Evolutionary conservation across 1,140 invertebrate species (phyloP).

Genomic region (Drosophila insularis): DNA sequence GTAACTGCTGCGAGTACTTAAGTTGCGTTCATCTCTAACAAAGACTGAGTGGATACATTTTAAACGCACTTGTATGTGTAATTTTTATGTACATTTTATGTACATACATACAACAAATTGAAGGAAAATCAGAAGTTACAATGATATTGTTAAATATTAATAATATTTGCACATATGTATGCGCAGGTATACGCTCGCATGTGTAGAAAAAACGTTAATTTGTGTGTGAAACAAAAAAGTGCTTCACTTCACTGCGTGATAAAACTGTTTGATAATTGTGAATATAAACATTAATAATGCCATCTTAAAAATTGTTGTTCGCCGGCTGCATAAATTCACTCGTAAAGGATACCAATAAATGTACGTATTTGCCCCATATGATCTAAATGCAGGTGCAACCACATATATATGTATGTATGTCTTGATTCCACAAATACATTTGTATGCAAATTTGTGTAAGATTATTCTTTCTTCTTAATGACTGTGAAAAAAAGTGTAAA

Average conservation of each 20-base stretch:
- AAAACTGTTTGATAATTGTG: constrained; percentile 10
- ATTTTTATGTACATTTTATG: constrained; percentile 8
- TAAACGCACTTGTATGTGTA: constrained; percentile 3
- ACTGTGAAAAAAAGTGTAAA: constrained; percentile 2
- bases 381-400: not conserved
- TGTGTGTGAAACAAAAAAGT: constrained; percentile 4
- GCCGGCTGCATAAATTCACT: constrained; percentile 2
- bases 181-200: not conserved
- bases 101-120: constrained; percentile 14
- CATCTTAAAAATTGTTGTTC: not conserved
- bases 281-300: constrained; percentile 10
- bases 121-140: constrained; percentile 3
- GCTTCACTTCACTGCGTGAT: not conserved
- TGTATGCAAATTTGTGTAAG: constrained; percentile 1
- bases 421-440: not conserved
- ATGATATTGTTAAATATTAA: constrained; percentile 1
- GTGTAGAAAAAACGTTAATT: not conserved
- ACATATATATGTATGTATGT: not conserved
- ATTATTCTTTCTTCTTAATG: constrained; percentile 5
- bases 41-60: constrained; percentile 9
- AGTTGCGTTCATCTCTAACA: not conserved
- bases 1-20: not conserved
- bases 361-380: not conserved
- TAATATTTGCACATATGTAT: not conserved
- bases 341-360: constrained; percentile 2